These are phyloP conservation scores for Cinclus mexicanus DNA, from an alignment of 2,113 vertebrate genomes.

Conservation along the genomic window DNA sequence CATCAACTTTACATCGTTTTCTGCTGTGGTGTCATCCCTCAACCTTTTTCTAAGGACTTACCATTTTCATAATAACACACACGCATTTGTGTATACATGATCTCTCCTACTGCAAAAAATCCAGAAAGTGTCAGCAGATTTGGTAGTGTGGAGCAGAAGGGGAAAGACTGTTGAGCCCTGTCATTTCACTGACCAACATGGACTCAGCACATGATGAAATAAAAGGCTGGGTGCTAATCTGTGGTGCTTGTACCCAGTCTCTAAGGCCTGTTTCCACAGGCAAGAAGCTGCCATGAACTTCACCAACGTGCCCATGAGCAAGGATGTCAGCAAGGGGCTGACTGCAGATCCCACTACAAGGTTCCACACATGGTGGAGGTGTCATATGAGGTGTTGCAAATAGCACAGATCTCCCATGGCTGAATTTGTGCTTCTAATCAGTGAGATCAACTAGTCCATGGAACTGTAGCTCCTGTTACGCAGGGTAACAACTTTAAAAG, in stretches of 20 bases:
- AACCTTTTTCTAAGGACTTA: neutral
- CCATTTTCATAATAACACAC: neutral
- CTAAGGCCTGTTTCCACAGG: neutral
- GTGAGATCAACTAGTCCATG: neutral
- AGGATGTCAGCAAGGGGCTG: neutral
- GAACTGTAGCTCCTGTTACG: neutral
- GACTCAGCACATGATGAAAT: neutral
- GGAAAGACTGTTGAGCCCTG: neutral
- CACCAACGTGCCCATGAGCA: neutral
- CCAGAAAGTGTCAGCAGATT: neutral
- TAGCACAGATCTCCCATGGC: neutral
- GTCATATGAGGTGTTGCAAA: neutral
- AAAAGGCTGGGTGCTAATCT: neutral
- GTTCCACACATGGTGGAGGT: rapidly evolving
- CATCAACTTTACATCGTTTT: neutral
- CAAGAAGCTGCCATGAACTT: neutral
- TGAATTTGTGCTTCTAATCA: neutral
- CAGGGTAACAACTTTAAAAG: neutral
- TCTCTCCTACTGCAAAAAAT: neutral
- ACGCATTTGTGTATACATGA: neutral
- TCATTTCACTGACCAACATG: neutral
- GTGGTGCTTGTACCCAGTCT: neutral
- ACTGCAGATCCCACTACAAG: neutral
- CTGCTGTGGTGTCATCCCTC: neutral
- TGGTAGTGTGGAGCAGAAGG: neutral